A percentile compares a stretch with the other conserved stretches of the same genome.
These are phyloP conservation scores for Elegia similella DNA, from an alignment of 2,888 invertebrate species.

Conservation along the genomic window DNA sequence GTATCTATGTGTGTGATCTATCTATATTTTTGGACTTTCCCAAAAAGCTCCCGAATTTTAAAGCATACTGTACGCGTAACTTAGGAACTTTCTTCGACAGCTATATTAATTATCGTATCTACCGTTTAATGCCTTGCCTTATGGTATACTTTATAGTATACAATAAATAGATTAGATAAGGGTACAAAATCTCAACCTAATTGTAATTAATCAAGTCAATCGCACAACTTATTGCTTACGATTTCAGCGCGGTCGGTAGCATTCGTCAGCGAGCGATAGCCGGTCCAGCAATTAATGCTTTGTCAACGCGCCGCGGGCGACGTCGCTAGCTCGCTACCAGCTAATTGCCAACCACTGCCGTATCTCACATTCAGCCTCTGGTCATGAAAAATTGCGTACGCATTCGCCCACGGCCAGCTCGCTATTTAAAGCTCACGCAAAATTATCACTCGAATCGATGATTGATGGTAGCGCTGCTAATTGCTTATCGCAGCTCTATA, in stretches of 20 bases:
- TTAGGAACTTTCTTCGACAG: no score
- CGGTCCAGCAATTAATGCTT: constrained; percentile 36
- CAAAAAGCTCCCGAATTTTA: no score
- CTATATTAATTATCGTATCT: no score
- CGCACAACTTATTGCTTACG: constrained; percentile 20
- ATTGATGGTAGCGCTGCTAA: constrained; percentile 49
- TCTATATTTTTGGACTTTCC: no score
- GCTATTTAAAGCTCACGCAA: constrained; percentile 32
- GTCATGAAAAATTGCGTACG: constrained; percentile 32
- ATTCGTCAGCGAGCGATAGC: constrained; percentile 37
- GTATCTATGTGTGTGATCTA: no score
- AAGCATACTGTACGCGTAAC: no score
- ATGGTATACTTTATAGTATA: no score
- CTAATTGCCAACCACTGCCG: constrained; percentile 31
- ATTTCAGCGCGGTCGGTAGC: constrained; percentile 17
- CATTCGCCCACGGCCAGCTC: constrained; percentile 37
- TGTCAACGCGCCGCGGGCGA: constrained; percentile 33
- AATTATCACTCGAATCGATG: constrained; percentile 39
- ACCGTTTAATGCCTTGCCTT: no score
- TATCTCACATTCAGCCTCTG: constrained; percentile 26
- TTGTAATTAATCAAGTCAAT: constrained; percentile 7
- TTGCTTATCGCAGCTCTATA: constrained; percentile 44
- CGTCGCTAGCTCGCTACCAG: constrained; percentile 28
- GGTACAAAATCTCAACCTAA: no score
- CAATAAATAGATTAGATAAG: no score